Base-by-base conservation (phyloP, 2,888 invertebrate genomes). In the Sarcophaga rosellei region DNA sequence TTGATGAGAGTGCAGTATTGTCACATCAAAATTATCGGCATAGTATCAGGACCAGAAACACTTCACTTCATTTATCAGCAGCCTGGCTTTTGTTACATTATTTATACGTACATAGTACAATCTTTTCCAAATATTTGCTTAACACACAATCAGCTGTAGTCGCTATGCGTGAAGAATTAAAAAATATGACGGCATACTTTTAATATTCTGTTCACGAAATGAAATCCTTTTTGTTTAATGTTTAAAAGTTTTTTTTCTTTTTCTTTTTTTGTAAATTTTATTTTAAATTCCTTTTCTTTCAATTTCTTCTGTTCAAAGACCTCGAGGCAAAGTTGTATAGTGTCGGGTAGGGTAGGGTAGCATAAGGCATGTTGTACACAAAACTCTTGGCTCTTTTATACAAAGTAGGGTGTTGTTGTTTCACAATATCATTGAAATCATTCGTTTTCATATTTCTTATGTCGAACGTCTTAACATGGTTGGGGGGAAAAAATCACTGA, bases 401-500 rank as follows among this genome's bases (percentile, higher is more conserved):
- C 61, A 47, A 70, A 80, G 84, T 79, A 84, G 84, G 84, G 79
- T 84, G 84, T 80, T 79, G 73, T 82, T 83, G 61, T 74, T 74
- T 59, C 25, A 63, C 17, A 17, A 53, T 12, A 25, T 75, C 23
- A 53, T 45, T 66, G 53, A 53, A 53, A 17, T 12, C 53, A 53
- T 53, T 53, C 53, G 45, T 69, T 77, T 69, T 68, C n/a, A 23
- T 47, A 20, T n/a, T 21, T 81, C 53, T 44, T 47, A 25, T 62
- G 62, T 12, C 2, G 70, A 69, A 63, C 74, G 59, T 84, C 35
- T 45, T 62, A 84, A 66, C 70, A 44, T 80, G 70, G 65, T 84
- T 75, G 35, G 84, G 84, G 84, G 84, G 79, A 70, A 53, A 84
- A 83, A 84, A 84, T 84, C 84, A 80, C 79, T 77, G 69, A 73